A percentile compares a stretch with the other conserved stretches of the same genome.
phyloP scores from a whole-genome alignment of 1,140 invertebrate genomes.

The Oryctes rhinoceros region DNA sequence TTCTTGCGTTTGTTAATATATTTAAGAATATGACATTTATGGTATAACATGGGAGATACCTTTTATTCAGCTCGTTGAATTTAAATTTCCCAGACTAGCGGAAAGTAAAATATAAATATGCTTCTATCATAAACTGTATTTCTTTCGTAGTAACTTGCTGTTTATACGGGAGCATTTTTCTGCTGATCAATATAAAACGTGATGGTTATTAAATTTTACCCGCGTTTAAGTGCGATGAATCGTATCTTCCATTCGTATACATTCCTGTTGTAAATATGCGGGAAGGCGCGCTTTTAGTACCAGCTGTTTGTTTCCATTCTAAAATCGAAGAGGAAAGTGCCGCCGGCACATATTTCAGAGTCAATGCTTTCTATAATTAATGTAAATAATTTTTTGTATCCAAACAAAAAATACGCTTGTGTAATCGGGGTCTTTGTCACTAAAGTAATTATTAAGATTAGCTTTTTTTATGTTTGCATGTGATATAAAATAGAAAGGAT shows the following conservation, averaged over 20 bases:
- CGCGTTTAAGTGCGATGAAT: not conserved
- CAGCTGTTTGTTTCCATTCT: slow-evolving; percentile 9
- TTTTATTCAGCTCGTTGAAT: no score
- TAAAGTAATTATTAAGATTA: not conserved
- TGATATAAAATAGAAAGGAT: not conserved
- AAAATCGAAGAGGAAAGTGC: not conserved
- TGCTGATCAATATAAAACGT: not conserved
- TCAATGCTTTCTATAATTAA: slow-evolving; percentile 18
- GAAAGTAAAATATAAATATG: not conserved
- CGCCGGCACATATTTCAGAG: not conserved
- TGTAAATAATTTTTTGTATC: slow-evolving; percentile 10
- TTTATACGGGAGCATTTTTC: not conserved
- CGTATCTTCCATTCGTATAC: slow-evolving; percentile 1
- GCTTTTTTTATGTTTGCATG: not conserved
- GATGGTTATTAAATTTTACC: not conserved
- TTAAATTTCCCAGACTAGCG: no score
- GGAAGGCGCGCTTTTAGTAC: not conserved
- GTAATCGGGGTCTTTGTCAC: not conserved
- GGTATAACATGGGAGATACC: no score
- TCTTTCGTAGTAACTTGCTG: no score
- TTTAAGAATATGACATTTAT: no score
- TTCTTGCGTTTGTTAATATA: no score
- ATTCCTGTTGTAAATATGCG: not conserved
- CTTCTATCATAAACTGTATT: not conserved
- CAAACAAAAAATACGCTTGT: slow-evolving; percentile 3